Percentiles rank a stretch among this genome's conserved stretches.
phyloP scores from a whole-genome alignment of 2,888 invertebrate species.

The Homarus gammarus region DNA sequence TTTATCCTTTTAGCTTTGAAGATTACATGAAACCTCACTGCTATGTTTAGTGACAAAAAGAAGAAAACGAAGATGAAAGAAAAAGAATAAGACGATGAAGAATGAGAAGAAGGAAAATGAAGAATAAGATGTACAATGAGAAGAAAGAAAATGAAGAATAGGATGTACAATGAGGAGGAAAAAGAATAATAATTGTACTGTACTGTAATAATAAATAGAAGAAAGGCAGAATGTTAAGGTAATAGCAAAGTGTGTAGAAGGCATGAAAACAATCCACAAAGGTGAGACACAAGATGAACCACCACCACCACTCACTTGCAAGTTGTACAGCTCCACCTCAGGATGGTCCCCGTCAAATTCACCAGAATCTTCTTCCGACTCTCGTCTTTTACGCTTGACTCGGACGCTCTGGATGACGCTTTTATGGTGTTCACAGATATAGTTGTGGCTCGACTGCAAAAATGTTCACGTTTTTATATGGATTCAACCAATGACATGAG shows the following conservation, averaged over 20 bases:
- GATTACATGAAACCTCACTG: too few species aligned
- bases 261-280: too few species aligned
- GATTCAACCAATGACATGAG: not conserved
- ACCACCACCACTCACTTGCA: constrained; percentile 96
- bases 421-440: constrained; percentile 98
- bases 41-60: too few species aligned
- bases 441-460: constrained; percentile 92
- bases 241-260: not conserved
- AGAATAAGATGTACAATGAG: too few species aligned
- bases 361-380: constrained; percentile 94
- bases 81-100: too few species aligned
- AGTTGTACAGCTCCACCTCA: constrained; percentile 94
- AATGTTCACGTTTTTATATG: constrained; percentile 72
- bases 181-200: too few species aligned
- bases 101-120: too few species aligned
- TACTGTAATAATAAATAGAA: not conserved
- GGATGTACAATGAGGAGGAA: too few species aligned
- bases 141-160: too few species aligned
- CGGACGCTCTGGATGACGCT: constrained; percentile 97
- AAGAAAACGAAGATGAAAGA: too few species aligned
- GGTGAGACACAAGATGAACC: too few species aligned
- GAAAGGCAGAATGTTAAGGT: constrained; percentile 79
- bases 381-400: constrained; percentile 91
- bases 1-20: too few species aligned
- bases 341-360: constrained; percentile 94